Conservation (phyloP, 2,113 vertebrate species). For the Aldabrachelys gigantea region DNA sequence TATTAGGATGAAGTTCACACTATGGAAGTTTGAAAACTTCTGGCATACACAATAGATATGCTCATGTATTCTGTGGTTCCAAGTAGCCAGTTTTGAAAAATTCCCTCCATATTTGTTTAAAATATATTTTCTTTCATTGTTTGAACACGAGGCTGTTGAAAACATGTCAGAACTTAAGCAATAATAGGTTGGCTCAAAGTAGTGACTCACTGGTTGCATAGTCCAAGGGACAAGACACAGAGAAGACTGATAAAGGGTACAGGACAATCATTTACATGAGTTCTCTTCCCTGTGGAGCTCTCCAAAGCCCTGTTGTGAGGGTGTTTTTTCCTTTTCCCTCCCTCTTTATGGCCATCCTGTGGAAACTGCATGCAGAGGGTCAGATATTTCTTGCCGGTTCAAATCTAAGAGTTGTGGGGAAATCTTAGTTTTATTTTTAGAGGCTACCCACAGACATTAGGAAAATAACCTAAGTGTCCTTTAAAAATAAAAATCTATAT, state of each 20-base stretch:
- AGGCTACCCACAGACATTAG: not conserved
- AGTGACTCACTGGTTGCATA: not conserved
- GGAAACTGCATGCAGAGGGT: not conserved
- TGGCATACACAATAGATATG: not conserved
- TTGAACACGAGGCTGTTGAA: not conserved
- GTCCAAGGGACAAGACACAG: not conserved
- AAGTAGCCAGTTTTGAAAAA: not conserved
- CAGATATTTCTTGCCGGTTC: not conserved
- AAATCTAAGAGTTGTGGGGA: not conserved
- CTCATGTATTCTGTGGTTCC: not conserved
- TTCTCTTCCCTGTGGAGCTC: rapidly evolving
- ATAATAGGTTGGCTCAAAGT: not conserved
- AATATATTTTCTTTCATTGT: not conserved
- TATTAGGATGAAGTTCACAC: not conserved
- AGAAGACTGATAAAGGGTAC: not conserved
- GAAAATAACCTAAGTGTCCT: not conserved
- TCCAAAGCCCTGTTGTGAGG: not conserved
- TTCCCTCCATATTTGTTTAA: not conserved
- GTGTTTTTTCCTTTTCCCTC: not conserved
- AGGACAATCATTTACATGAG: not conserved
- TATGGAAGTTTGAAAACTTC: not conserved
- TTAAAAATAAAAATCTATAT: not conserved
- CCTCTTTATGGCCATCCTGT: not conserved
- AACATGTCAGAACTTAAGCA: not conserved
- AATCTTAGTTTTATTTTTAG: not conserved